These are phyloP conservation scores for Lutjanus argentimaculatus DNA, from an alignment of 2,797 vertebrate species.

Conservation along the genomic window DNA sequence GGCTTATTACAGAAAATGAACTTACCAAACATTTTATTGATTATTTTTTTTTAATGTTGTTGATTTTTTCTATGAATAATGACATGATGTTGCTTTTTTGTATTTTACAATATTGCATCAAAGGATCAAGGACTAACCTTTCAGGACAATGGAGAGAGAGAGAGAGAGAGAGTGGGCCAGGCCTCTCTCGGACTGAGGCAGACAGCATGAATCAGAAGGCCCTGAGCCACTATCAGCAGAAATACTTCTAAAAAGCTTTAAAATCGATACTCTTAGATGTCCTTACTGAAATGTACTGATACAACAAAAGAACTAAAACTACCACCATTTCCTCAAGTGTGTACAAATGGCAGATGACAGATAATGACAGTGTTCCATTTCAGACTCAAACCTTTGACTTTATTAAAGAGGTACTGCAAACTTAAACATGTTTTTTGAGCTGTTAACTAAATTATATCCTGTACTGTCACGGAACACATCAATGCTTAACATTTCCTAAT, in stretches of 20 bases:
- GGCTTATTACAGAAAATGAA: background rate
- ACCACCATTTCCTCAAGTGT: background rate
- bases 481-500: too few species aligned
- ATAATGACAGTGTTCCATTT: background rate
- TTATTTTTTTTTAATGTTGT: background rate
- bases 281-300: background rate
- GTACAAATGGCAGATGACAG: background rate
- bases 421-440: too few species aligned
- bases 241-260: conserved; percentile 24
- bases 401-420: background rate
- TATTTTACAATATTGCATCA: background rate
- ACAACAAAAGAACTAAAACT: conserved; percentile 8
- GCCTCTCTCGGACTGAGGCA: background rate
- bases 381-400: background rate
- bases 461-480: too few species aligned
- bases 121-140: background rate
- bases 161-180: background rate
- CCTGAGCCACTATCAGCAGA: conserved; percentile 2
- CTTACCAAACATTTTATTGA: background rate
- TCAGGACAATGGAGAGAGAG: background rate
- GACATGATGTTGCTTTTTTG: background rate
- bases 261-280: conserved; percentile 9
- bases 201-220: conserved; percentile 23
- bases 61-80: conserved; percentile 7
- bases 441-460: too few species aligned